Conservation (phyloP, 2,888 invertebrate species). For the Epinotia nisella region DNA sequence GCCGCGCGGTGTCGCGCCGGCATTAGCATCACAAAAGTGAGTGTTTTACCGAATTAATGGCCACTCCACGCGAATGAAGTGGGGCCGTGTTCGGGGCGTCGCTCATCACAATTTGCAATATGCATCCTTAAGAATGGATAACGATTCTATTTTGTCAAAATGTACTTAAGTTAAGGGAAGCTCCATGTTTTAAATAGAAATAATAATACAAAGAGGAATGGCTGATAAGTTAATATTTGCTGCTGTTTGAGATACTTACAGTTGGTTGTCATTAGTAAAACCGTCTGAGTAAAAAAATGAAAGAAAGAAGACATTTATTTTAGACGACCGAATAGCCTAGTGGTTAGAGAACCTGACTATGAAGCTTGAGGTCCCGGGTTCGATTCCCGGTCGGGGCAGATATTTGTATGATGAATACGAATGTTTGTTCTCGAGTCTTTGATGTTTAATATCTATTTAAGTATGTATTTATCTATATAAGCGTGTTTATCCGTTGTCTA, state of each 20-base stretch:
- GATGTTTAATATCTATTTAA: too few species aligned
- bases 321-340: too few species aligned
- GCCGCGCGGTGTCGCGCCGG: conserved; percentile 10
- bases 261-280: not conserved
- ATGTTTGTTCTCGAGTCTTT: too few species aligned
- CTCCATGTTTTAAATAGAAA: not conserved
- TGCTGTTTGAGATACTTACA: not conserved
- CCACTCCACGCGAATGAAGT: conserved; percentile 22
- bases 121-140: conserved; percentile 2
- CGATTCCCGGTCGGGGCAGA: too few species aligned
- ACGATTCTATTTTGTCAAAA: not conserved
- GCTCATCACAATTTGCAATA: conserved; percentile 1
- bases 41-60: conserved; percentile 44
- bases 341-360: too few species aligned
- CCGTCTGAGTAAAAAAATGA: too few species aligned
- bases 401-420: too few species aligned
- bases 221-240: too few species aligned
- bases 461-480: too few species aligned
- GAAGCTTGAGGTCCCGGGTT: too few species aligned
- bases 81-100: conserved; percentile 17
- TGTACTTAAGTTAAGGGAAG: not conserved
- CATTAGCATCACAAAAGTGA: conserved; percentile 45
- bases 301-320: too few species aligned
- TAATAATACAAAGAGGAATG: not conserved
- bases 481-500: too few species aligned